Evolutionary conservation across 2,888 invertebrate genomes (phyloP).

Genomic region (Eutolmus rufibarbis): DNA sequence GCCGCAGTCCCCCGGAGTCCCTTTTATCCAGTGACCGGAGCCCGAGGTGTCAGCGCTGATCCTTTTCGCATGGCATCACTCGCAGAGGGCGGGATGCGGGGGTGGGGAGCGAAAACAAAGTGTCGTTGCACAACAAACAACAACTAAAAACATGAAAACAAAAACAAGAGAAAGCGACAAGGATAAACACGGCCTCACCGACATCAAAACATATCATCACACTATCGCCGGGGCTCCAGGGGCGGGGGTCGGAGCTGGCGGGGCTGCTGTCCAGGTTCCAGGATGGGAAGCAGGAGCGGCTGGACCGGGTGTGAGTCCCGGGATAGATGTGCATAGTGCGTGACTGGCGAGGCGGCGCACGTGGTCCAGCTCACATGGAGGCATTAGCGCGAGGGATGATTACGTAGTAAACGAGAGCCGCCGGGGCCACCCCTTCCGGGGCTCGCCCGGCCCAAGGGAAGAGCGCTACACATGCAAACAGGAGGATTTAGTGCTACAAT

Average conservation of each 20-base stretch:
- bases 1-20: background rate
- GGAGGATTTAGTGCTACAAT: conserved; percentile 22
- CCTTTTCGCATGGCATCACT: conserved; percentile 27
- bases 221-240: conserved; percentile 33
- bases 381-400: conserved; percentile 59
- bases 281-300: background rate
- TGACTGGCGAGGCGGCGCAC: conserved; percentile 54
- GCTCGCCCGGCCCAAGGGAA: background rate
- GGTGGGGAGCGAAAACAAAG: conserved; percentile 30
- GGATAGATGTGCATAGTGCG: conserved; percentile 35
- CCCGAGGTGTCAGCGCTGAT: conserved; percentile 27
- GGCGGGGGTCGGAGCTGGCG: background rate
- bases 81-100: background rate
- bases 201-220: conserved; percentile 47
- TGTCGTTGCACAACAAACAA: conserved; percentile 31
- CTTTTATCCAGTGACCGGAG: background rate
- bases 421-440: background rate
- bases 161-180: conserved; percentile 37
- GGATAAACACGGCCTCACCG: conserved; percentile 38
- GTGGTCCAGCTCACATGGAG: conserved; percentile 63
- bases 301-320: conserved; percentile 21
- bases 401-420: conserved; percentile 2
- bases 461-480: conserved; percentile 33
- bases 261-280: background rate
- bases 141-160: conserved; percentile 24